These are phyloP conservation scores for Myotis vivesi DNA, from an alignment of 2,797 vertebrate genomes.

Conservation along the genomic window DNA sequence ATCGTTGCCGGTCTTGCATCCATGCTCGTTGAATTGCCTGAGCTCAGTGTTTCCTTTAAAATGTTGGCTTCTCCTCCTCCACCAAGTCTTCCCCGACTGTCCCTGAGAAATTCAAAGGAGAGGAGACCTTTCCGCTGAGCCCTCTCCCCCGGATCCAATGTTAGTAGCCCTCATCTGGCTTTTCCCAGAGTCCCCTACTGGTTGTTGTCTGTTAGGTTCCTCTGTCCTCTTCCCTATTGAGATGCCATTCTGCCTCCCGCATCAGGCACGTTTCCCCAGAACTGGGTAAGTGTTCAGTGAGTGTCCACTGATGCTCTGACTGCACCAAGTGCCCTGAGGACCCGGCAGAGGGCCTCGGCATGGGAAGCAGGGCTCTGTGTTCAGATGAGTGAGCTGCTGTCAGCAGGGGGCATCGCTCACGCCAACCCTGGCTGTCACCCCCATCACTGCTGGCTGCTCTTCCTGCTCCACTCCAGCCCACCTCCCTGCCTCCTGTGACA, in stretches of 20 bases:
- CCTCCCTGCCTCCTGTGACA: neutral
- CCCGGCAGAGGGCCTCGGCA: fast-evolving
- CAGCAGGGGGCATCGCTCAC: fast-evolving
- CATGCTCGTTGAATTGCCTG: neutral
- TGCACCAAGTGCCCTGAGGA: neutral
- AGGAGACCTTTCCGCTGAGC: neutral
- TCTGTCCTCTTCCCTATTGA: neutral
- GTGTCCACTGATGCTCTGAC: neutral
- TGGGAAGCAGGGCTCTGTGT: fast-evolving
- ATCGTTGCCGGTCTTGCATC: neutral
- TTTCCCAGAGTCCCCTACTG: neutral
- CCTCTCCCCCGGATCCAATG: neutral
- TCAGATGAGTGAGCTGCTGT: neutral
- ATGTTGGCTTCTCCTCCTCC: neutral
- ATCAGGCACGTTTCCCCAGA: neutral
- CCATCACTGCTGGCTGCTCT: fast-evolving
- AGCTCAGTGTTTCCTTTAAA: neutral
- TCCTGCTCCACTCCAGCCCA: neutral
- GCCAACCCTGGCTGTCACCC: neutral
- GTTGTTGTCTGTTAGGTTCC: neutral
- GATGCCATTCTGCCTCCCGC: neutral
- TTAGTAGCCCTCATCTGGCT: neutral
- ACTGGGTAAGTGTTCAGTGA: neutral
- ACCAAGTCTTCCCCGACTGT: neutral
- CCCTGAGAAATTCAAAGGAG: neutral